A percentile compares a stretch with the other conserved stretches of the same genome.
These are phyloP conservation scores for Albula glossodonta DNA, from an alignment of 2,113 vertebrate species.

Conservation along the genomic window DNA sequence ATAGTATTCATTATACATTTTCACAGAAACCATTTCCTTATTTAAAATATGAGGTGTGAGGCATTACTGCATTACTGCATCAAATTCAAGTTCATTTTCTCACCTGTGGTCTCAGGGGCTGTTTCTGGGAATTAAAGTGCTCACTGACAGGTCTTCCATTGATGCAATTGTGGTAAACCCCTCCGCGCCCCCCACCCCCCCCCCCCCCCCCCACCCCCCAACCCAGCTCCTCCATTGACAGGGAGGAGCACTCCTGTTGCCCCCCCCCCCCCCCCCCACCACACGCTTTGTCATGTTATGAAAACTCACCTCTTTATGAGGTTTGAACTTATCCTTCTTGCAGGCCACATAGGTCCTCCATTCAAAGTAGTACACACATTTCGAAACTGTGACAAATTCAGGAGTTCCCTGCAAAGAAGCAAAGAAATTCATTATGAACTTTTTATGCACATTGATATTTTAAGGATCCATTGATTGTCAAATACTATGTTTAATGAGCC, in stretches of 20 bases:
- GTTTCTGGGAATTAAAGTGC: not conserved
- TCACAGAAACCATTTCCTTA: not conserved
- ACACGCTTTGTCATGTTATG: not conserved
- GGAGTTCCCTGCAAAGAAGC: constrained; percentile 80
- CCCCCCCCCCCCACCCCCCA: not conserved
- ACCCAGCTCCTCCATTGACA: no score
- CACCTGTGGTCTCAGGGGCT: not conserved
- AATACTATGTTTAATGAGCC: not conserved
- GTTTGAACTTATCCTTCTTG: constrained; percentile 84
- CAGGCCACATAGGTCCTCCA: constrained; percentile 89
- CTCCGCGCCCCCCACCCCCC: not conserved
- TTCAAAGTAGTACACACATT: constrained; percentile 93
- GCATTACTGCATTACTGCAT: not conserved
- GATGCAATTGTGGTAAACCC: not conserved
- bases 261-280: not conserved
- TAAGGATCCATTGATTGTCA: not conserved
- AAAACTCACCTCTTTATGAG: constrained; percentile 83
- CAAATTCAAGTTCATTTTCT: not conserved
- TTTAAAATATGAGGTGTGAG: not conserved
- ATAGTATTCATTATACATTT: not conserved
- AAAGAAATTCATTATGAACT: not conserved
- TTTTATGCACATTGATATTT: not conserved
- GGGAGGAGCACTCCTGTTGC: not conserved
- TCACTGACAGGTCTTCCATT: not conserved
- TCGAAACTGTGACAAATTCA: constrained; percentile 84